phyloP scores from a whole-genome alignment of 1,140 invertebrate genomes.

The Diorhabda sublineata region DNA sequence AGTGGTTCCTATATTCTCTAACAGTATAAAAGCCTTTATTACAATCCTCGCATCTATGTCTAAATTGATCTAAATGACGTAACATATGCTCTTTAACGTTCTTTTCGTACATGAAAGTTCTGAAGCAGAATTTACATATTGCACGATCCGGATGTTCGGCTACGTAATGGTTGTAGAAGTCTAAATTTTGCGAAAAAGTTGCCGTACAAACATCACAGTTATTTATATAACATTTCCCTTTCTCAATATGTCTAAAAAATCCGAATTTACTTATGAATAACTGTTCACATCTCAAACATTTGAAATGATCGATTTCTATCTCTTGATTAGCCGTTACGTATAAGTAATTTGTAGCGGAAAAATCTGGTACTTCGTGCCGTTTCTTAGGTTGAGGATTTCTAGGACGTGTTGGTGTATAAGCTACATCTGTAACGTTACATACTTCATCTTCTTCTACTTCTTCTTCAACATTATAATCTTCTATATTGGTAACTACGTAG shows the following conservation, averaged over 20 bases:
- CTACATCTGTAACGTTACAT: conserved; percentile 21
- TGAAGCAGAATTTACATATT: conserved; percentile 45
- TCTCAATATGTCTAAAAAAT: conserved; percentile 44
- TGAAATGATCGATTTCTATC: conserved; percentile 40
- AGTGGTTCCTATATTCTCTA: conserved; percentile 46
- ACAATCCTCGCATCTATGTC: conserved; percentile 44
- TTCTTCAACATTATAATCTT: conserved; percentile 27
- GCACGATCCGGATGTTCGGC: conserved; percentile 40
- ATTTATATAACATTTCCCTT: conserved; percentile 45
- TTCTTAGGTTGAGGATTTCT: conserved; percentile 29
- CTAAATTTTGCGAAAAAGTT: conserved; percentile 37
- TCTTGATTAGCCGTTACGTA: conserved; percentile 39
- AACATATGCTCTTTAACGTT: conserved; percentile 46
- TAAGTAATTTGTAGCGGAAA: conserved; percentile 40
- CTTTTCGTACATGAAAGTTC: conserved; percentile 47
- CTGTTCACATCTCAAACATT: conserved; percentile 44
- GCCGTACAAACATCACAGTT: conserved; percentile 39
- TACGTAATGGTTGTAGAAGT: conserved; percentile 40
- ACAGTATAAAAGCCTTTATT: conserved; percentile 46
- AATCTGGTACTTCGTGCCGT: conserved; percentile 42
- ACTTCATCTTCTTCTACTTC: conserved; percentile 20
- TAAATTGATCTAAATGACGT: conserved; percentile 45
- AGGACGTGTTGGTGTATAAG: conserved; percentile 23
- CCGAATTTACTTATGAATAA: conserved; percentile 45
- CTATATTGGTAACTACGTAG: conserved; percentile 40